Percentiles rank a stretch among this genome's conserved stretches.
Conservation (phyloP, 2,888 invertebrate species). For the Ormyrus rosae region DNA sequence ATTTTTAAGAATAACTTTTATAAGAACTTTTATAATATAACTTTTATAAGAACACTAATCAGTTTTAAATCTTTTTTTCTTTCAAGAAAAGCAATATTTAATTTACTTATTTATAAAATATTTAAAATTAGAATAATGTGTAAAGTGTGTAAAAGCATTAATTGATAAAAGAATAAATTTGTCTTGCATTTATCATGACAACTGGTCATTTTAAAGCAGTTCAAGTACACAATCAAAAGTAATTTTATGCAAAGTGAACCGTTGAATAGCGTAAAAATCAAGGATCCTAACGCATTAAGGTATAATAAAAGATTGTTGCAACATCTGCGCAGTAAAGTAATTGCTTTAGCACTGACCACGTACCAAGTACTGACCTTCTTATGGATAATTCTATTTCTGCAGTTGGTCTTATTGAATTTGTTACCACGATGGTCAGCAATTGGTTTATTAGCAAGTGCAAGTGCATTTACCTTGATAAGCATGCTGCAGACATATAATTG, state of each 20-base stretch:
- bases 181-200: neutral
- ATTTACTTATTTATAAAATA: neutral
- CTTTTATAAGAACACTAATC: too few species aligned
- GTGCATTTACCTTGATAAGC: constrained; percentile 43
- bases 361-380: constrained; percentile 51
- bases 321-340: constrained; percentile 42
- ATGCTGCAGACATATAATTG: too few species aligned
- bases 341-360: constrained; percentile 42
- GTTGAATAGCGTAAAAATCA: too few species aligned
- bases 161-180: constrained; percentile 1
- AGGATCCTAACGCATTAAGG: constrained; percentile 4
- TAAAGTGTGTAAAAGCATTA: too few species aligned
- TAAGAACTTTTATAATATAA: too few species aligned
- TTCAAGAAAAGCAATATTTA: too few species aligned
- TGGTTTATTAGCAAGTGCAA: constrained; percentile 44
- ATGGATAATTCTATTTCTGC: constrained; percentile 45
- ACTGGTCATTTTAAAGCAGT: too few species aligned
- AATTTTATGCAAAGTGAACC: too few species aligned
- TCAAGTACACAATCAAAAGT: too few species aligned
- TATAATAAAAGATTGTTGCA: constrained; percentile 48
- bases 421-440: constrained; percentile 40
- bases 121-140: neutral
- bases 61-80: too few species aligned
- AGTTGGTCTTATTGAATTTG: constrained; percentile 47
- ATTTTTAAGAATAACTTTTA: too few species aligned